Percentiles rank a stretch among this genome's conserved stretches.
phyloP scores from a whole-genome alignment of 2,888 invertebrate species.

The Julus scanicus region DNA sequence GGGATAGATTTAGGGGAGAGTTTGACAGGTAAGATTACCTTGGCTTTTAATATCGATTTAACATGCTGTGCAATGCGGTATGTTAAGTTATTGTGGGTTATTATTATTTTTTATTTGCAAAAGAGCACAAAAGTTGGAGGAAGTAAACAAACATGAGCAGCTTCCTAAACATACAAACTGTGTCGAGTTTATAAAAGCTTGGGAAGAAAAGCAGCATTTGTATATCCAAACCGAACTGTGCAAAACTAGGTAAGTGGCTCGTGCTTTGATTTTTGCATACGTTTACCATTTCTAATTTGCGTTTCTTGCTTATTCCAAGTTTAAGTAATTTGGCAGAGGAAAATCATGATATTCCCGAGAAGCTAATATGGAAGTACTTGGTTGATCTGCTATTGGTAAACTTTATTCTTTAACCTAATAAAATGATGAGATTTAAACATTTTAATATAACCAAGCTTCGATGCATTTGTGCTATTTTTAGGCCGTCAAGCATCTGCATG shows the following conservation, averaged over 20 bases:
- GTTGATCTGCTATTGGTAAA: conserved; percentile 71
- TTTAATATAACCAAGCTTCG: background rate
- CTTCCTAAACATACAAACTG: conserved; percentile 76
- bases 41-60: conserved; percentile 43
- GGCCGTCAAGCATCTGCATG: conserved; percentile 77
- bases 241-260: conserved; percentile 67
- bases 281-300: background rate
- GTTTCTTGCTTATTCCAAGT: conserved; percentile 61
- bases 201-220: conserved; percentile 77
- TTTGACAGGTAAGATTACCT: conserved; percentile 69
- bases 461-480: conserved; percentile 62
- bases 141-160: conserved; percentile 76
- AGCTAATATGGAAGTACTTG: conserved; percentile 75
- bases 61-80: background rate
- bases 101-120: background rate
- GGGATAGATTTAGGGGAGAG: conserved; percentile 72
- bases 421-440: conserved; percentile 49
- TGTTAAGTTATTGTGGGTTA: background rate
- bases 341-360: conserved; percentile 72
- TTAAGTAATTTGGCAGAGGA: conserved; percentile 72
- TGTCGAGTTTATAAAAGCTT: conserved; percentile 75
- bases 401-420: background rate
- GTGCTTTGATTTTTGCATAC: background rate
- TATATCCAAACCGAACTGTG: conserved; percentile 80
- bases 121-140: conserved; percentile 69